Percentiles rank a stretch among this genome's conserved stretches.
These are phyloP conservation scores for Callaeas wilsoni DNA, from an alignment of 2,113 vertebrate species.

Conservation along the genomic window DNA sequence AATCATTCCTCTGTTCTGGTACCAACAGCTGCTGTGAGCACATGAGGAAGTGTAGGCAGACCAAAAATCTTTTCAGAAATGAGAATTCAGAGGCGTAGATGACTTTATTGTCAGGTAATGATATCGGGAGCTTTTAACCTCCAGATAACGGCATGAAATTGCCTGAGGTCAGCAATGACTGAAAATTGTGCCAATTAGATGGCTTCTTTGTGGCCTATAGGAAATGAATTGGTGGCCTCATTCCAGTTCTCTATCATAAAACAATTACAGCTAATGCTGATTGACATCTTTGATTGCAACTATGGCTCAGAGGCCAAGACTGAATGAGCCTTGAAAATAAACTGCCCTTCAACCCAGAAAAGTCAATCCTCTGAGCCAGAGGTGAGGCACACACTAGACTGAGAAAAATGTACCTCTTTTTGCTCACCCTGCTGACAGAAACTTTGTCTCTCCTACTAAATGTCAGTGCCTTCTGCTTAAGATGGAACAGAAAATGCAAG, in stretches of 20 bases:
- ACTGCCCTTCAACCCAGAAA: slow-evolving; percentile 20
- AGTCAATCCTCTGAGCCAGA: slow-evolving; percentile 7
- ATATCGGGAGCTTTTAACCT: slow-evolving; percentile 9
- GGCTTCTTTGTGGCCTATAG: slow-evolving; percentile 6
- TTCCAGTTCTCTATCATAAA: slow-evolving; percentile 48
- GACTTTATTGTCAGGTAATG: slow-evolving; percentile 36
- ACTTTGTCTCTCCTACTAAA: background rate
- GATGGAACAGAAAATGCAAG: background rate
- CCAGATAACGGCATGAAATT: background rate
- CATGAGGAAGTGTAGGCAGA: background rate
- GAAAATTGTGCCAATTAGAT: slow-evolving; percentile 48
- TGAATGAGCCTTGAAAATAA: slow-evolving; percentile 42
- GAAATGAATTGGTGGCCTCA: slow-evolving; percentile 34
- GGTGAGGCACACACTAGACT: background rate
- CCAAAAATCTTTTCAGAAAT: background rate
- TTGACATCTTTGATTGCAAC: slow-evolving; percentile 35
- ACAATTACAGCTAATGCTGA: slow-evolving; percentile 47
- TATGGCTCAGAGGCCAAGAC: background rate
- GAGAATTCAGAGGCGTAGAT: background rate
- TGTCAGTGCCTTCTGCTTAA: background rate
- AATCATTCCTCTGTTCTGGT: background rate
- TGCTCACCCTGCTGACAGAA: background rate
- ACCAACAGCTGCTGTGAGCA: background rate
- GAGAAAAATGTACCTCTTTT: background rate
- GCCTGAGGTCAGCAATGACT: slow-evolving; percentile 26